Base-by-base conservation (phyloP, 1,140 invertebrate species). In the Triops longicaudatus region DNA sequence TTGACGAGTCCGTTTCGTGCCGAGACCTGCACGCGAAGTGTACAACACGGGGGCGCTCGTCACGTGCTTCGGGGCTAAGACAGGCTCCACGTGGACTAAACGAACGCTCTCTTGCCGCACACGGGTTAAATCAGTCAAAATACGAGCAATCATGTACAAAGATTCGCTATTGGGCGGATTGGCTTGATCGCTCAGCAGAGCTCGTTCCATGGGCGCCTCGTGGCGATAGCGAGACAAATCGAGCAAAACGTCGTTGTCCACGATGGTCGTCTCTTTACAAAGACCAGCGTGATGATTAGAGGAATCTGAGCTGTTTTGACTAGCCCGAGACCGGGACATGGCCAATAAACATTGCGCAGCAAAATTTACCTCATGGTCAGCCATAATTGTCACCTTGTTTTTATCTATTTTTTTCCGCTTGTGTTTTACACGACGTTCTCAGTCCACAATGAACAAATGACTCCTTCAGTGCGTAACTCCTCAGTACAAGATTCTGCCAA, bases 271-370 rank as follows among this genome's bases (percentile, higher is more conserved):
- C 76, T 11, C 77, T 31, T 41, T 78, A 73, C 42, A 78, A 78
- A 11, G 76, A 22, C 42, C 78, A 63, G 26, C 78, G 72, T 11
- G 77, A 72, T 26, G 76, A 77, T 72, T 78, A 76, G 26, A 73
- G 71, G 28, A 78, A 74, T 73, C 76, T 17, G 42, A 73, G 50
- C 31, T 74, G 42, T 76, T 37, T 72, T 42, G 50, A 9, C 74
- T 73, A 26, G 71, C 80, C 44, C 26, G 37, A n/a, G 78, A 77
- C 75, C 80, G 81, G 22, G 88, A 88, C 86, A 89, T 88, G 50
- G 87, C 86, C 76, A 89, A 82, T 74, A 89, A 81, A 82, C 88
- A 88, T 79, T 89, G 87, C 37, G 88, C 88, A 7, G 88, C 88
- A 79, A 88, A 85, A 78, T 86, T 88, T 74, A 87, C 85, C 73